phyloP scores from a whole-genome alignment of 92 coral and sea anemone genomes.

The Palythoa heliodiscus region DNA sequence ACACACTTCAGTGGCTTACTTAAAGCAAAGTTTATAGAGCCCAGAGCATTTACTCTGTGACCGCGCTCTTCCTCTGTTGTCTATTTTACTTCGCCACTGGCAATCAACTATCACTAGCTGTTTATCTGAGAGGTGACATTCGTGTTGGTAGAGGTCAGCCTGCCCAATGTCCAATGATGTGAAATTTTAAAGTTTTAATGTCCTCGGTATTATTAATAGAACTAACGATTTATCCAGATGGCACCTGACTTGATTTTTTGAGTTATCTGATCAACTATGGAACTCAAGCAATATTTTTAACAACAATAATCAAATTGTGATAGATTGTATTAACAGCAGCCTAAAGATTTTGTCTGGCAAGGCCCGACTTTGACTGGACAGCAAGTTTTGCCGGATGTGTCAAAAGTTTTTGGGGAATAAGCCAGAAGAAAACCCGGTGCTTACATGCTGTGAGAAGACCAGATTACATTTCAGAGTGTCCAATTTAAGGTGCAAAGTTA shows the following conservation, averaged over 20 bases:
- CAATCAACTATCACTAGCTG: too few species aligned
- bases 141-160: slow-evolving; percentile 14
- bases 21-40: neutral
- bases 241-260: neutral
- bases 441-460: neutral
- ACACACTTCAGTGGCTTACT: neutral
- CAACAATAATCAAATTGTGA: neutral
- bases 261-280: neutral
- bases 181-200: neutral
- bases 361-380: neutral
- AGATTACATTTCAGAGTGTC: slow-evolving; percentile 11
- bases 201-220: neutral
- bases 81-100: neutral
- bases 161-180: neutral
- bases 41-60: neutral
- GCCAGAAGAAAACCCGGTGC: neutral
- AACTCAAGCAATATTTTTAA: neutral
- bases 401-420: slow-evolving; percentile 7
- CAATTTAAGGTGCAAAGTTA: neutral
- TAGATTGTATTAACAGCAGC: neutral
- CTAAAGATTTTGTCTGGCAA: neutral
- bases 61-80: neutral
- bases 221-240: slow-evolving; percentile 22
- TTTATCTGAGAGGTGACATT: neutral
- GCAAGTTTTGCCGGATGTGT: slow-evolving; percentile 22